A percentile compares a stretch with the other conserved stretches of the same genome.
Conservation (phyloP, 30 jellyfish, hydroid and myxozoan genomes). For the Aurelia aurita region DNA sequence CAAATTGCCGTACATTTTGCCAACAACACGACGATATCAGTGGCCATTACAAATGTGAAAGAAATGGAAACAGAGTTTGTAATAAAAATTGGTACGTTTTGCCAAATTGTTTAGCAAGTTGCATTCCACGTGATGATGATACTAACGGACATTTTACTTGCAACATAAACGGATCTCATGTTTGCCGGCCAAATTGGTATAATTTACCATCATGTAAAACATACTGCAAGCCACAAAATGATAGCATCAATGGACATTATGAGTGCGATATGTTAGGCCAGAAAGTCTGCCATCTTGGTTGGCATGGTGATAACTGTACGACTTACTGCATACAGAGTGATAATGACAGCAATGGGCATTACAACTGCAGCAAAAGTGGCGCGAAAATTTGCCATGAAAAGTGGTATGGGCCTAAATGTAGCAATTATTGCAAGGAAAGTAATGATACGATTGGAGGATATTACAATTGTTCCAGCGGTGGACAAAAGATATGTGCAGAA, state of each 20-base stretch:
- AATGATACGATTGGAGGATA: slow-evolving; percentile 1
- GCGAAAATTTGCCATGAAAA: slow-evolving; percentile 43
- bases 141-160: slow-evolving; percentile 52
- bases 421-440: slow-evolving; percentile 38
- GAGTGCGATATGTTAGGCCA: slow-evolving; percentile 37
- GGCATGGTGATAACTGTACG: slow-evolving; percentile 69
- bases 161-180: slow-evolving; percentile 25
- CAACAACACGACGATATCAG: too few relatives aligned
- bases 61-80: too few relatives aligned
- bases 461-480: slow-evolving; percentile 27
- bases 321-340: slow-evolving; percentile 46
- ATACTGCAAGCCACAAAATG: slow-evolving; percentile 37
- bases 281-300: slow-evolving; percentile 35
- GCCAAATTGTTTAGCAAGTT: slow-evolving; percentile 52
- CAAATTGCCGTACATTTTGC: too few relatives aligned
- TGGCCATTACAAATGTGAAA: too few relatives aligned
- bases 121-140: slow-evolving; percentile 46
- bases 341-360: slow-evolving; percentile 52
- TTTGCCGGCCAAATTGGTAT: slow-evolving; percentile 45
- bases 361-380: slow-evolving; percentile 57
- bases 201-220: slow-evolving; percentile 33
- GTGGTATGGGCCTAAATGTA: slow-evolving; percentile 67
- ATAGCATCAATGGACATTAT: slow-evolving; percentile 45
- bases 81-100: too few relatives aligned
- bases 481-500: slow-evolving; percentile 33